These are phyloP conservation scores for Laterallus jamaicensis DNA, from an alignment of 2,113 vertebrate species.

Conservation along the genomic window DNA sequence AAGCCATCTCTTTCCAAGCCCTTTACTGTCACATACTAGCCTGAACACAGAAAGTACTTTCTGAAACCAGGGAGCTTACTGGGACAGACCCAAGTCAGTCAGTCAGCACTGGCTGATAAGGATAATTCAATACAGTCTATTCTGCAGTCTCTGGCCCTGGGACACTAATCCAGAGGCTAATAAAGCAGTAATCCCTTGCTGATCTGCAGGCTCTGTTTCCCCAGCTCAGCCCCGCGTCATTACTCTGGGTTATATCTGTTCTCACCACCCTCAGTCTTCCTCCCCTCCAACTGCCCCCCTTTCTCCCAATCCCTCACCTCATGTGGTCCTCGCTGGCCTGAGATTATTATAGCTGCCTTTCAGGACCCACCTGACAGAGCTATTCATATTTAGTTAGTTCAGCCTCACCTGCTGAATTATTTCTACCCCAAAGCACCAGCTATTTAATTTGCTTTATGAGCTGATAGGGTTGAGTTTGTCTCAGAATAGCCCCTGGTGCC, in stretches of 20 bases:
- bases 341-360: neutral
- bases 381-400: neutral
- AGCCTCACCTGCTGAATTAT: neutral
- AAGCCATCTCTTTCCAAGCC: neutral
- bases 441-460: neutral
- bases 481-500: neutral
- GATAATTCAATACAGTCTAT: neutral
- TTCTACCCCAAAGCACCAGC: neutral
- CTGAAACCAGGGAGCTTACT: neutral
- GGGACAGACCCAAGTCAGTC: neutral
- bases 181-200: constrained; percentile 42
- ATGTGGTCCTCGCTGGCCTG: fast-evolving
- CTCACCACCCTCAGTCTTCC: neutral
- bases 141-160: neutral
- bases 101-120: neutral
- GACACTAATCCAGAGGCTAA: constrained; percentile 48
- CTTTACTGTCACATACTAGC: neutral
- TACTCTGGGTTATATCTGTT: neutral
- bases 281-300: neutral
- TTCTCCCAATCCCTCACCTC: neutral
- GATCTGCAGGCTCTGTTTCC: neutral
- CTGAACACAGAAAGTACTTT: neutral
- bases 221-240: neutral
- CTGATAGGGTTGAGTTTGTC: neutral
- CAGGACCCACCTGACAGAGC: neutral